Conservation (phyloP, 2,888 invertebrate species). For the Rhagonycha lutea region DNA sequence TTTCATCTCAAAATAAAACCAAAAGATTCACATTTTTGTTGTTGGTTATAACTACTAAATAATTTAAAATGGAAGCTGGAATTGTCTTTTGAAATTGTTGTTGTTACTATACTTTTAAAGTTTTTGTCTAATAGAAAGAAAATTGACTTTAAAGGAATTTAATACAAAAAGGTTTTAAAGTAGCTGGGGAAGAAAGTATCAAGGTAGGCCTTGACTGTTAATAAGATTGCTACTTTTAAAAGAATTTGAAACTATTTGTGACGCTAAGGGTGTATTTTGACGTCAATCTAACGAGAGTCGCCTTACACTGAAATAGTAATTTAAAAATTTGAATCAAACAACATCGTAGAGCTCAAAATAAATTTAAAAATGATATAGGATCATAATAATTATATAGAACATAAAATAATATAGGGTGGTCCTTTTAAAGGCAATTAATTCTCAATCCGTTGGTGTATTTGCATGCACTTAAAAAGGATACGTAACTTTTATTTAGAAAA, state of each 20-base stretch:
- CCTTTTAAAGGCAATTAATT: too few relatives aligned
- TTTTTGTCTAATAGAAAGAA: not conserved
- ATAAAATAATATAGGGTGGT: too few relatives aligned
- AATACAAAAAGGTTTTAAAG: not conserved
- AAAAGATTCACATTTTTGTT: not conserved
- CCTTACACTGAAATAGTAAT: not conserved
- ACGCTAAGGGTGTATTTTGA: not conserved
- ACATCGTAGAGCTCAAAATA: not conserved
- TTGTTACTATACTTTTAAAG: not conserved
- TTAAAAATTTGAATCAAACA: not conserved
- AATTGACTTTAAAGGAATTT: not conserved
- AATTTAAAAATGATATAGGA: not conserved
- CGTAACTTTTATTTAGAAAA: too few relatives aligned
- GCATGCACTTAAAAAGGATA: too few relatives aligned
- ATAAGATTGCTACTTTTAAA: not conserved
- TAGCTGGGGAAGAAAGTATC: not conserved
- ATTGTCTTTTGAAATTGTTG: not conserved
- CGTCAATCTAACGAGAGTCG: not conserved
- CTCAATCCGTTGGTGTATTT: too few relatives aligned
- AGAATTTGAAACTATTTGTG: not conserved
- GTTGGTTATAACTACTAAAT: not conserved
- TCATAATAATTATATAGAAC: too few relatives aligned
- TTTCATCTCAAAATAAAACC: not conserved
- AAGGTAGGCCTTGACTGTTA: not conserved
- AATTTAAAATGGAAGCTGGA: not conserved